phyloP scores from a whole-genome alignment of 2,888 invertebrate species.

The Lathronympha strigana region DNA sequence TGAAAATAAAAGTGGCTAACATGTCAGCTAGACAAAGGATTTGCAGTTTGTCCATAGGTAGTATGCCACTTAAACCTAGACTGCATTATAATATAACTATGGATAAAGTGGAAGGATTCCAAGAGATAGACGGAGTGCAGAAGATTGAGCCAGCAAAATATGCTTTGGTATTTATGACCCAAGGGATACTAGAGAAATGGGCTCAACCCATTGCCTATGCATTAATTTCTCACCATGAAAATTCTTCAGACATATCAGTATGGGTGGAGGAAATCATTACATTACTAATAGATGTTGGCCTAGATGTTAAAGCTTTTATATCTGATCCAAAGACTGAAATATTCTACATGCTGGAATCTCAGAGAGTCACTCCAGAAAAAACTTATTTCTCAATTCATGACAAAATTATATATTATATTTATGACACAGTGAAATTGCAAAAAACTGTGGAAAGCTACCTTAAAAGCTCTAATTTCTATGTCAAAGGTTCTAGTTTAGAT shows the following conservation, averaged over 20 bases:
- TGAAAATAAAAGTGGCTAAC: slow-evolving; percentile 49
- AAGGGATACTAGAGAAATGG: slow-evolving; percentile 51
- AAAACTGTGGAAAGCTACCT: slow-evolving; percentile 45
- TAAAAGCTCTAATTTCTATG: slow-evolving; percentile 47
- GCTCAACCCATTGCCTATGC: slow-evolving; percentile 50
- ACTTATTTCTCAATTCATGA: slow-evolving; percentile 48
- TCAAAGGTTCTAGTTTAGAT: slow-evolving; percentile 19
- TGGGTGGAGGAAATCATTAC: slow-evolving; percentile 50
- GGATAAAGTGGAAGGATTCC: slow-evolving; percentile 51
- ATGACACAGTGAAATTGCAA: slow-evolving; percentile 46
- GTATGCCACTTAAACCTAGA: slow-evolving; percentile 45
- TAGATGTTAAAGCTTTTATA: slow-evolving; percentile 49
- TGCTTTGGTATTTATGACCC: slow-evolving; percentile 49
- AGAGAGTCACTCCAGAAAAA: slow-evolving; percentile 46
- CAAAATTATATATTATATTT: slow-evolving; percentile 49
- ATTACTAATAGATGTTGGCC: slow-evolving; percentile 48
- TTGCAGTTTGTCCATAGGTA: slow-evolving; percentile 48
- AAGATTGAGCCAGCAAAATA: slow-evolving; percentile 46
- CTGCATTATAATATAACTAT: slow-evolving; percentile 48
- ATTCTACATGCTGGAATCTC: slow-evolving; percentile 46
- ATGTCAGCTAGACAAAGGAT: slow-evolving; percentile 50
- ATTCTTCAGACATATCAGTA: slow-evolving; percentile 45
- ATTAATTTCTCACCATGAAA: slow-evolving; percentile 48
- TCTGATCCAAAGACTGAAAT: slow-evolving; percentile 49
- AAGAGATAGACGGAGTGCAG: slow-evolving; percentile 51